Evolutionary conservation across 2,888 invertebrate genomes (phyloP), one percentile per base, ranked within the genome.

Genomic region (Dryobota labecula): DNA sequence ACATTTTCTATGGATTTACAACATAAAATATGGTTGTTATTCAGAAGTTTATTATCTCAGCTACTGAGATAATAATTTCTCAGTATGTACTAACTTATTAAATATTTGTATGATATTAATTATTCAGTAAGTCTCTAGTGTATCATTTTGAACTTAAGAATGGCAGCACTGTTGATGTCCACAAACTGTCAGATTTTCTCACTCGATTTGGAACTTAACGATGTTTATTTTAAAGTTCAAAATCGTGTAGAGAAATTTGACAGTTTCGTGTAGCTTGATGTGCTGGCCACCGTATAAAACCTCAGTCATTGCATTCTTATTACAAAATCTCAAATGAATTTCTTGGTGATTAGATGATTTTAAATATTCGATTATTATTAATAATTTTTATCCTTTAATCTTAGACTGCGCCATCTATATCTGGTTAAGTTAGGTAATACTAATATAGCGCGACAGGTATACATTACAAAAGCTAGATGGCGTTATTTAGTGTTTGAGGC

Each of bases 91-190:
- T n/a, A n/a, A n/a, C n/a, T n/a, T n/a, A n/a, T n/a, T n/a, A 45
- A 67, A 30, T 51, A 47, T 20, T 49, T 66, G 4, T 9, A 0
- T 13, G 1, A 4, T n/a, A 57, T 13, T 20, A 36, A 36, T n/a
- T 15, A 36, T n/a, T 43, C 18, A 24, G 9, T 18, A 13, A 15
- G 43, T 43, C 20, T 15, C 13, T 27, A n/a, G 7, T 68, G 76
- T 68, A 70, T 58, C 8, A 36, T 54, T 77, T 74, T 47, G 8
- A 41, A 60, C 33, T 36, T 20, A 13, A 0, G 13, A 36, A 41
- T 60, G 78, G 73, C 70, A 74, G 70, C 77, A 69, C 47, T 60
- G 0, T 6, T 27, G 3, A 8, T n/a, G n/a, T n/a, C n/a, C n/a
- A n/a, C n/a, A n/a, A n/a, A n/a, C n/a, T n/a, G n/a, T n/a, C n/a